phyloP scores from a whole-genome alignment of 2,888 invertebrate genomes.

The Napeogenes sylphis region DNA sequence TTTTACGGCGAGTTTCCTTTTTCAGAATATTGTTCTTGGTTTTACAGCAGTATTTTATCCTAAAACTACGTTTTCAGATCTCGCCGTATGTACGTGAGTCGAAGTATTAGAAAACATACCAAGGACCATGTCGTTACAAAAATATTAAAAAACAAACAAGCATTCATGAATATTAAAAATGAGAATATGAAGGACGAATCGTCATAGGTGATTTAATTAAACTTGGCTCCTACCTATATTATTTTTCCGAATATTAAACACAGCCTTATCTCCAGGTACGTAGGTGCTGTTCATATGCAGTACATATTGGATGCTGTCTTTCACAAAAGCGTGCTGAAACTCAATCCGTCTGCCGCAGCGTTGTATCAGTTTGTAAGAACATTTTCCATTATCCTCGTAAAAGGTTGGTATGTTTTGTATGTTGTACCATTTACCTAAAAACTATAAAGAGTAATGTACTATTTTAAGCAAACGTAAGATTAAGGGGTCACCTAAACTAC shows the following conservation, averaged over 20 bases:
- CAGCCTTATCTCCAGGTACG: conserved; percentile 58
- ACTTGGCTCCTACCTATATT: conserved; percentile 50
- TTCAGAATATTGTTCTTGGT: too few relatives aligned
- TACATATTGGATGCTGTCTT: conserved; percentile 51
- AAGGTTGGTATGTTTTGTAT: conserved; percentile 61
- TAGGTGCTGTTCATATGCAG: conserved; percentile 62
- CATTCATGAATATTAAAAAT: too few relatives aligned
- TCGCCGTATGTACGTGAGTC: too few relatives aligned
- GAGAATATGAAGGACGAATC: too few relatives aligned
- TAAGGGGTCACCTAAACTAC: too few relatives aligned
- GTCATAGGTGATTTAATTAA: too few relatives aligned
- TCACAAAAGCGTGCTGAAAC: conserved; percentile 57
- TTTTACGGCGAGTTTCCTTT: too few relatives aligned
- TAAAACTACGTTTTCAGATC: too few relatives aligned
- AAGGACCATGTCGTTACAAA: too few relatives aligned
- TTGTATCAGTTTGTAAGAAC: conserved; percentile 57
- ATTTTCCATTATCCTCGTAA: conserved; percentile 57
- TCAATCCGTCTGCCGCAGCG: conserved; percentile 56
- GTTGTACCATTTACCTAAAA: conserved; percentile 64
- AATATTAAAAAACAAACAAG: too few relatives aligned
- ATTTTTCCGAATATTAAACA: conserved; percentile 53
- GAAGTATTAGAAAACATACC: too few relatives aligned
- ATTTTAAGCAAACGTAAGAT: not conserved
- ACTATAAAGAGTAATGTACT: conserved; percentile 44
- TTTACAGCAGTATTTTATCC: too few relatives aligned